Evolutionary conservation across 2,888 invertebrate species (phyloP).

Genomic region (Agonopterix arenella): DNA sequence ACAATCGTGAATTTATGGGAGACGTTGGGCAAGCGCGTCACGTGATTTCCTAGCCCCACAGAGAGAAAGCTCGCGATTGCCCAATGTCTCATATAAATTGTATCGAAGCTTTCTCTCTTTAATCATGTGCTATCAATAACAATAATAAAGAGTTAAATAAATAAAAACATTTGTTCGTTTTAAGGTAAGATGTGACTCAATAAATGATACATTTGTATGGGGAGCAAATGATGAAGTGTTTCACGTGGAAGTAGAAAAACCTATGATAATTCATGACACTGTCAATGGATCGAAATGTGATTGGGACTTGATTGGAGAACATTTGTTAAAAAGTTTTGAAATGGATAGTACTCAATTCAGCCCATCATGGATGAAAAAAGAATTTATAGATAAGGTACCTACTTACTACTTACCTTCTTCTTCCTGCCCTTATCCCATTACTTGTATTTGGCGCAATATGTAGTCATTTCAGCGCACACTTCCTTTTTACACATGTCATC

Average conservation of each 20-base stretch:
- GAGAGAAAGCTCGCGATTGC: too few relatives aligned
- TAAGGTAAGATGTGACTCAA: constrained; percentile 38
- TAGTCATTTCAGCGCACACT: too few relatives aligned
- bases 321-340: constrained; percentile 28
- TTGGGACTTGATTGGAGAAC: constrained; percentile 31
- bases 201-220: constrained; percentile 52
- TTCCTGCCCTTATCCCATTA: too few relatives aligned
- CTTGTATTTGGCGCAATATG: too few relatives aligned
- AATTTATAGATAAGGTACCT: constrained; percentile 51
- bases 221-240: constrained; percentile 52
- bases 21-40: too few relatives aligned
- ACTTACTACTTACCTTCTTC: constrained; percentile 12
- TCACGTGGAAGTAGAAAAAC: constrained; percentile 49
- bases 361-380: constrained; percentile 57
- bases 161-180: constrained; percentile 6
- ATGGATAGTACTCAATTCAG: constrained; percentile 50
- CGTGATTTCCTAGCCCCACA: too few relatives aligned
- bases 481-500: too few relatives aligned
- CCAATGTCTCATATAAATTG: too few relatives aligned
- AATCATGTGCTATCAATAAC: too few relatives aligned
- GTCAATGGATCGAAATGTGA: constrained; percentile 19
- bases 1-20: too few relatives aligned
- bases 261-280: constrained; percentile 34
- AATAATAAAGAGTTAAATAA: too few relatives aligned
- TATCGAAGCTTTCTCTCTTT: too few relatives aligned